A percentile compares a stretch with the other conserved stretches of the same genome.
phyloP scores from a whole-genome alignment of 1,140 invertebrate species.

The Aphis craccivora region DNA sequence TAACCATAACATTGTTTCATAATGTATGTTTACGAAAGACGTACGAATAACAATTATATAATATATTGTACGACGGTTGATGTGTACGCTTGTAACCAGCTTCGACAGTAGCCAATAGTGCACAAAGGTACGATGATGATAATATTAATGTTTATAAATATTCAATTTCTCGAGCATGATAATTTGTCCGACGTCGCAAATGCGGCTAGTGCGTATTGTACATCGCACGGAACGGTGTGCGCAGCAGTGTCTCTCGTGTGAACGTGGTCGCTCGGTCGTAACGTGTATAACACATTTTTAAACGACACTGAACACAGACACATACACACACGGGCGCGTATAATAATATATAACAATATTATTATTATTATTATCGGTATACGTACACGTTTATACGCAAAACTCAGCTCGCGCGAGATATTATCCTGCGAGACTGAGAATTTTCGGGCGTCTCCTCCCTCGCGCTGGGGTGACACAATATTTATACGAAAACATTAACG shows the following conservation, averaged over 20 bases:
- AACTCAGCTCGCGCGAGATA: background rate
- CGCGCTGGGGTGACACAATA: constrained; percentile 44
- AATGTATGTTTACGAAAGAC: too few species aligned
- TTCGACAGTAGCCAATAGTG: too few species aligned
- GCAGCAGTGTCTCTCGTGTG: background rate
- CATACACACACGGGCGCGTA: background rate
- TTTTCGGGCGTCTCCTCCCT: background rate
- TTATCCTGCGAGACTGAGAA: background rate
- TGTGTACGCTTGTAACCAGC: too few species aligned
- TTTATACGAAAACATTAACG: constrained; percentile 56
- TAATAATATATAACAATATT: background rate
- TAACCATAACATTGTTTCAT: background rate
- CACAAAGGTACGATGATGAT: too few species aligned
- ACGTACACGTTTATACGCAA: background rate
- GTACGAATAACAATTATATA: too few species aligned
- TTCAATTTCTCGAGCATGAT: too few species aligned
- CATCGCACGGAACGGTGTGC: background rate
- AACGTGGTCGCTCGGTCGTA: background rate
- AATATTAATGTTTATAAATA: too few species aligned
- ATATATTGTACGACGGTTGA: too few species aligned
- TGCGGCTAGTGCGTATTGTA: too few species aligned
- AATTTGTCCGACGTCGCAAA: too few species aligned
- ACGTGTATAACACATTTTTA: background rate
- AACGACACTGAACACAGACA: background rate
- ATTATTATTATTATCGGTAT: background rate